Percentiles rank a stretch among this genome's conserved stretches.
Conservation (phyloP, 2,797 vertebrate genomes). For the Sebastes oblongus region DNA sequence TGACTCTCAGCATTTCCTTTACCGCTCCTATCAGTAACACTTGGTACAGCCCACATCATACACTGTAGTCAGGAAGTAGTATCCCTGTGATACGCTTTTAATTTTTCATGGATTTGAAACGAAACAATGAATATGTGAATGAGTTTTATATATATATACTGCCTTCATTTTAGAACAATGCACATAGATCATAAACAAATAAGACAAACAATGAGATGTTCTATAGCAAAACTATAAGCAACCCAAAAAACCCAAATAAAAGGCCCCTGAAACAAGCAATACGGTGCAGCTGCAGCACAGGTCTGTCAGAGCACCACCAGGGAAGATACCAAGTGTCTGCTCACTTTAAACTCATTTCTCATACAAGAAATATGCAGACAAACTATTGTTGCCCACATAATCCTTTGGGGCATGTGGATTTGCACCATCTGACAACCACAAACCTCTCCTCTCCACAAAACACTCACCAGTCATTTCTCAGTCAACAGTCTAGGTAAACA, state of each 20-base stretch:
- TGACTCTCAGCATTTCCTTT: slow-evolving; percentile 23
- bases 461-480: not conserved
- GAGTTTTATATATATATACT: not conserved
- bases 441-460: not conserved
- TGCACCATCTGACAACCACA: not conserved
- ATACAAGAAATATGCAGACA: not conserved
- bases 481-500: not conserved
- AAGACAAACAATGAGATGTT: not conserved
- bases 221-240: not conserved
- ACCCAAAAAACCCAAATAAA: not conserved
- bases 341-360: not conserved
- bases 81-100: not conserved
- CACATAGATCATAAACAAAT: not conserved
- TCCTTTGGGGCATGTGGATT: not conserved
- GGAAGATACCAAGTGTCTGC: not conserved
- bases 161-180: not conserved
- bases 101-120: slow-evolving; percentile 10
- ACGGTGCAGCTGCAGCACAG: not conserved
- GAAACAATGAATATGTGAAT: not conserved
- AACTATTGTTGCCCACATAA: not conserved
- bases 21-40: not conserved
- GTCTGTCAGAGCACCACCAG: not conserved
- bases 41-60: not conserved
- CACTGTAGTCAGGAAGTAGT: not conserved
- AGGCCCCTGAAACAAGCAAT: not conserved